Conservation (phyloP, 1,140 invertebrate genomes). For the Cataglyphis hispanica region DNA sequence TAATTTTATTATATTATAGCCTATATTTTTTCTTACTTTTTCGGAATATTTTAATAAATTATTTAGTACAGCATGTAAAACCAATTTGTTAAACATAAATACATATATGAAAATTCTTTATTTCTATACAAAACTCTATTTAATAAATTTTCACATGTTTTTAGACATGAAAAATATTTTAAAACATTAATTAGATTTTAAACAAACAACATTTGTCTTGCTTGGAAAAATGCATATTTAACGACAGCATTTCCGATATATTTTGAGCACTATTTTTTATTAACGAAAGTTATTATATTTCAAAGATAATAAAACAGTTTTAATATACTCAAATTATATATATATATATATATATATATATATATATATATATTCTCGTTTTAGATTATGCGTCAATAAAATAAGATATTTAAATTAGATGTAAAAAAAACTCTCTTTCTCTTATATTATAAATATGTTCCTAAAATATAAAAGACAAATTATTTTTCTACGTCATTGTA, state of each 20-base stretch:
- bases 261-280: conserved; percentile 1
- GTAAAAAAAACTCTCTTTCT: no score
- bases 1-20: no score
- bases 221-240: neutral
- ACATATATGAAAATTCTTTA: neutral
- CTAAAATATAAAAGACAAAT: no score
- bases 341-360: no score
- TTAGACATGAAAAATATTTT: neutral
- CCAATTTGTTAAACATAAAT: neutral
- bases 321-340: conserved; percentile 25
- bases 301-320: conserved; percentile 41
- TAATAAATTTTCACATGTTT: no score
- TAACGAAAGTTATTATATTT: conserved; percentile 18
- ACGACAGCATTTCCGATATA: neutral
- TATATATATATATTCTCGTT: neutral
- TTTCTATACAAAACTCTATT: neutral
- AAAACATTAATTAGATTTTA: neutral
- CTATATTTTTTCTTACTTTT: neutral
- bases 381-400: neutral
- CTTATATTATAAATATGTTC: no score
- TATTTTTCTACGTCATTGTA: no score
- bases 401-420: neutral
- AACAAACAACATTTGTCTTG: neutral
- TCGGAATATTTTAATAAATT: neutral
- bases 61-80: neutral